Evolutionary conservation across 2,888 invertebrate genomes (phyloP).

Genomic region (Chloromyia formosa): DNA sequence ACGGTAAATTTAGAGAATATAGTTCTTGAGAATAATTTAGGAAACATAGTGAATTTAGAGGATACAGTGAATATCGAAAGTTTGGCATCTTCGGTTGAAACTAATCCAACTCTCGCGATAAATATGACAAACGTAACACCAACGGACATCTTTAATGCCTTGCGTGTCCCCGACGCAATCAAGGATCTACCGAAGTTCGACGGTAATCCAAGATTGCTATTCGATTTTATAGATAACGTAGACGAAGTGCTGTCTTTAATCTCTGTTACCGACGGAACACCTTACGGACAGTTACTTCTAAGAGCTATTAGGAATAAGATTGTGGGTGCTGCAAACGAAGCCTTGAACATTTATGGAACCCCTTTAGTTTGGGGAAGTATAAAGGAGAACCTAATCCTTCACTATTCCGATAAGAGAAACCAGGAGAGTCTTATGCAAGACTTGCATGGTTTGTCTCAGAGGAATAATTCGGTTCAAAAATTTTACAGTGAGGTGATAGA

Average conservation of each 20-base stretch:
- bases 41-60: no score
- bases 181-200: constrained; percentile 50
- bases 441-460: constrained; percentile 1
- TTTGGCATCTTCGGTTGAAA: no score
- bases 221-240: constrained; percentile 5
- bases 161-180: constrained; percentile 48
- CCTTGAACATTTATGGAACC: background rate
- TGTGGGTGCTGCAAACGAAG: constrained; percentile 33
- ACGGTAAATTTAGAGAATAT: no score
- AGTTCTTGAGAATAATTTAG: no score
- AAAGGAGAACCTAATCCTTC: constrained; percentile 8
- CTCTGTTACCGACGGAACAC: background rate
- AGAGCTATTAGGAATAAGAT: constrained; percentile 45
- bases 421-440: constrained; percentile 37
- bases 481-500: constrained; percentile 27
- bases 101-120: no score
- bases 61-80: no score
- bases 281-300: constrained; percentile 6
- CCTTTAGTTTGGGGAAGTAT: constrained; percentile 13
- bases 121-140: no score
- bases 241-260: background rate
- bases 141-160: no score
- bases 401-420: constrained; percentile 30
- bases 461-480: background rate
- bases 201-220: constrained; percentile 26